phyloP scores from a whole-genome alignment of 1,140 invertebrate genomes.

The Agrypnia vestita region DNA sequence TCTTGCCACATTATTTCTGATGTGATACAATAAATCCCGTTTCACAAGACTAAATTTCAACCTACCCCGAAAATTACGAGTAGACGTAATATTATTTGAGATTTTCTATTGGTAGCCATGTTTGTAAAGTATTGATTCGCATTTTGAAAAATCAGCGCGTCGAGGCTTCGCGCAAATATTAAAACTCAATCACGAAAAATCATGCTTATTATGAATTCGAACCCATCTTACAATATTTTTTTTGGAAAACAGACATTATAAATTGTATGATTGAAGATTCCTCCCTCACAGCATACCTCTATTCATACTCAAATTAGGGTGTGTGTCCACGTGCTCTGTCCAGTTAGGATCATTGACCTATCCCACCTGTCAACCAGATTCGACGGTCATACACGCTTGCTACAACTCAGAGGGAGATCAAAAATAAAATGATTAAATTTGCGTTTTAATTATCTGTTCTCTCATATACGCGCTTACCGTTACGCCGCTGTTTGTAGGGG shows the following conservation, averaged over 20 bases:
- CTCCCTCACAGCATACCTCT: not conserved
- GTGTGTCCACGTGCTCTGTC: slow-evolving; percentile 43
- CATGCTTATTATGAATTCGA: not conserved
- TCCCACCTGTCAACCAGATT: slow-evolving; percentile 46
- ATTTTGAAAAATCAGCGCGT: slow-evolving; percentile 7
- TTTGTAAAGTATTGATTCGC: slow-evolving; percentile 13
- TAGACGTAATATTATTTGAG: too few species aligned
- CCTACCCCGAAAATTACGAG: too few species aligned
- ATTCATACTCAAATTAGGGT: slow-evolving; percentile 20
- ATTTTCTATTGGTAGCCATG: not conserved
- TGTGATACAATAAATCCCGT: too few species aligned
- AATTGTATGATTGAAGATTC: not conserved
- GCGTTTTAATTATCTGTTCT: too few species aligned
- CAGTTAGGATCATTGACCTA: slow-evolving; percentile 52
- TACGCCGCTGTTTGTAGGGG: too few species aligned
- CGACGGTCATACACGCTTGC: not conserved
- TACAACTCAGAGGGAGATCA: too few species aligned
- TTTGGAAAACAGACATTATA: slow-evolving; percentile 3
- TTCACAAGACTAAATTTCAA: too few species aligned
- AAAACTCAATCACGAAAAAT: not conserved
- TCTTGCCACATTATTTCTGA: too few species aligned
- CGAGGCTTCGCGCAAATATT: slow-evolving; percentile 20
- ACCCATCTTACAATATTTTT: not conserved
- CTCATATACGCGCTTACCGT: too few species aligned
- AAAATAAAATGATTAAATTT: too few species aligned